Evolutionary conservation across 2,888 invertebrate species (phyloP).

Genomic region (Ditylenchus weischeri): DNA sequence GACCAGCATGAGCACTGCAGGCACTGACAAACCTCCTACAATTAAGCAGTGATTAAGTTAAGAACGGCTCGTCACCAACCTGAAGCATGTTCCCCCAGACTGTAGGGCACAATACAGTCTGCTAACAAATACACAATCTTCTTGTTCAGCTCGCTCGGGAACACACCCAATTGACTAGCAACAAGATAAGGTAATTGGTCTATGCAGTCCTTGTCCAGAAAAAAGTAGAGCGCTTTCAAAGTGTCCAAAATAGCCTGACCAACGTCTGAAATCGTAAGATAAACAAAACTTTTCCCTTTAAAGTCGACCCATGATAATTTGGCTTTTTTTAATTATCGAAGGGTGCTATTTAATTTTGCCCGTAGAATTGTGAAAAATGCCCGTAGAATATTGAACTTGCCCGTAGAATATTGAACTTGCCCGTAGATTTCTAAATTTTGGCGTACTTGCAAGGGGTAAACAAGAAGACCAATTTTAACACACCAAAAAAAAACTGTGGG

Average conservation of each 20-base stretch:
- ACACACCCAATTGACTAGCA: constrained; percentile 85
- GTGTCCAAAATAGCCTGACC: constrained; percentile 90
- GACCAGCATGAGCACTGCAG: constrained; percentile 88
- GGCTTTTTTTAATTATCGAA: background rate
- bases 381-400: too few relatives aligned
- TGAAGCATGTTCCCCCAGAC: constrained; percentile 65
- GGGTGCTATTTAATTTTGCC: too few relatives aligned
- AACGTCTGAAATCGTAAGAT: constrained; percentile 69
- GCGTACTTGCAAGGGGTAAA: too few relatives aligned
- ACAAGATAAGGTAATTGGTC: constrained; percentile 90
- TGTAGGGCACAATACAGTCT: constrained; percentile 91
- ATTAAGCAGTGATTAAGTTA: too few relatives aligned
- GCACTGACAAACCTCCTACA: constrained; percentile 39
- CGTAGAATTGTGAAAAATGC: too few relatives aligned
- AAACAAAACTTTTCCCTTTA: too few relatives aligned
- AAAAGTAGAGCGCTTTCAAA: constrained; percentile 87
- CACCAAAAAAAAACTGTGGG: too few relatives aligned
- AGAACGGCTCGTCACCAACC: background rate
- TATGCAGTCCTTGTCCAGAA: constrained; percentile 89
- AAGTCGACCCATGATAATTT: background rate
- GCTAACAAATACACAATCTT: constrained; percentile 87
- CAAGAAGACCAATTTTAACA: too few relatives aligned
- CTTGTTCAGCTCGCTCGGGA: constrained; percentile 84
- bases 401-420: too few relatives aligned
- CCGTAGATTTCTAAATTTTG: too few relatives aligned